Evolutionary conservation across 2,888 invertebrate species (phyloP).

Genomic region (Orthosia gothica): DNA sequence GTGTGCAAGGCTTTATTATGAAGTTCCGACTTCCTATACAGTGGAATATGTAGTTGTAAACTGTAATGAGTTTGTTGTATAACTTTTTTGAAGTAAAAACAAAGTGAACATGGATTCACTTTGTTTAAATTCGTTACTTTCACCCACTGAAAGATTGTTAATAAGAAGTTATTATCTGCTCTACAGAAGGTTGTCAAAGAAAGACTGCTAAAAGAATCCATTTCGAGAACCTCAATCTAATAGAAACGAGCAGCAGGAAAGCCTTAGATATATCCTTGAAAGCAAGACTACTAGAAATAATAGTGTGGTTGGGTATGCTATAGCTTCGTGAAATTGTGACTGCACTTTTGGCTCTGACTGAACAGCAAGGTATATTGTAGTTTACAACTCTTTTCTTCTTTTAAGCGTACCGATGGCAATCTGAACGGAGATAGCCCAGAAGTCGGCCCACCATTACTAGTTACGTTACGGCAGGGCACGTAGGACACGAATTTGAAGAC

Average conservation of each 20-base stretch:
- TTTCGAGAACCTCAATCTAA: not conserved
- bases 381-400: no score
- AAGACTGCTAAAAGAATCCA: not conserved
- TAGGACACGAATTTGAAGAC: no score
- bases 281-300: no score
- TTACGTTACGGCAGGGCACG: not conserved
- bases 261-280: no score
- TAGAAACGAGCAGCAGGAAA: no score
- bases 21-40: not conserved
- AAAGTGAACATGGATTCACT: no score
- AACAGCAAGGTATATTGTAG: no score
- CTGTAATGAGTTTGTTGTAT: not conserved
- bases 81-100: not conserved
- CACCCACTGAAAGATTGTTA: not conserved
- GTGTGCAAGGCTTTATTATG: not conserved
- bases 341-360: no score
- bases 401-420: no score
- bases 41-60: not conserved
- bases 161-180: not conserved
- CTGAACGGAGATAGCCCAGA: not conserved
- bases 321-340: no score
- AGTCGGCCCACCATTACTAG: not conserved
- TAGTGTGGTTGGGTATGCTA: no score
- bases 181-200: no score
- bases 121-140: not conserved